A percentile compares a stretch with the other conserved stretches of the same genome.
These are phyloP conservation scores for Spongia lamella DNA, from an alignment of 37 sponge, comb jelly and placozoan genomes.

Conservation along the genomic window DNA sequence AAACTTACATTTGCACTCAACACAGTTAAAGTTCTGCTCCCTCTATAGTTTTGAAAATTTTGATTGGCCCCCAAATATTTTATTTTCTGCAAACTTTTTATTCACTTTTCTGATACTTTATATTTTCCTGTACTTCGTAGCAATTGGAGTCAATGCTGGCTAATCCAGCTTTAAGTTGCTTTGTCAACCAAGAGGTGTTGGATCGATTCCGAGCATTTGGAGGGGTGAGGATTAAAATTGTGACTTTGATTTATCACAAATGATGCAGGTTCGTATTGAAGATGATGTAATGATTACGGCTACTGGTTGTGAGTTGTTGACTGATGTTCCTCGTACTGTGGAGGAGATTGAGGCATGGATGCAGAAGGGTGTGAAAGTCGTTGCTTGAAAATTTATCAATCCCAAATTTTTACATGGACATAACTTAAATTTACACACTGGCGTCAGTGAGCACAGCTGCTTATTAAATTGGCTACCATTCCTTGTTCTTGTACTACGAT, in stretches of 20 bases:
- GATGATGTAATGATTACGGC: constrained; percentile 86
- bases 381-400: too few relatives aligned
- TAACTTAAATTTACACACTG: too few relatives aligned
- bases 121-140: constrained; percentile 30
- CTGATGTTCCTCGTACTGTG: constrained; percentile 89
- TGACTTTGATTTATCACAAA: too few relatives aligned
- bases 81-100: too few relatives aligned
- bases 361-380: constrained; percentile 64
- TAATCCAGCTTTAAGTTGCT: constrained; percentile 75
- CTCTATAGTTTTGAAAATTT: neutral
- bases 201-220: constrained; percentile 74
- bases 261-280: constrained; percentile 90
- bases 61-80: neutral
- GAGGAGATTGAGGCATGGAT: constrained; percentile 96
- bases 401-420: too few relatives aligned
- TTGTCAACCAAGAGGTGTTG: constrained; percentile 79
- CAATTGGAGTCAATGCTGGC: constrained; percentile 75
- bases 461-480: too few relatives aligned
- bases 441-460: too few relatives aligned
- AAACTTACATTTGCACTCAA: too few relatives aligned
- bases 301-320: constrained; percentile 81
- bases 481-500: too few relatives aligned
- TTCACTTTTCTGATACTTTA: too few relatives aligned
- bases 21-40: neutral
- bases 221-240: constrained; percentile 69